Base-by-base conservation (phyloP, 2,888 invertebrate genomes). In the Chymomyza caudatula region DNA sequence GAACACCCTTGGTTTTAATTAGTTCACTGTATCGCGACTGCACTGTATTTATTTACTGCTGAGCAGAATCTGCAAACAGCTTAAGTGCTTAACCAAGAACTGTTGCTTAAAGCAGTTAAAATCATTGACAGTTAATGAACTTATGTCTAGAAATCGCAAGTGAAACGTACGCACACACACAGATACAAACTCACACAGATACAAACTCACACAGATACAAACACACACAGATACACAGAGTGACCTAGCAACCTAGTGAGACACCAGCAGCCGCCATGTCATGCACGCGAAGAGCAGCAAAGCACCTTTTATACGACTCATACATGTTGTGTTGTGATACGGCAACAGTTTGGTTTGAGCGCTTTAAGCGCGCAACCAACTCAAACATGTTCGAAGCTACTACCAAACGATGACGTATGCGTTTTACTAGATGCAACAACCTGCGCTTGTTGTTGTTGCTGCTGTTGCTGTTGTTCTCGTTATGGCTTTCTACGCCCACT, bases 161-260 rank as follows among this genome's bases (percentile, higher is more conserved):
- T 37, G 29, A 37, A 37, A 37, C 29, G 11, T 15, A 4, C 13
- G n/a, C n/a, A 22, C 53, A 23, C 23, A 53, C 53, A 66, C 69
- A 56, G n/a, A n/a, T n/a, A n/a, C n/a, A n/a, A n/a, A n/a, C n/a
- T n/a, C 53, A 47, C 62, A 63, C 64, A 54, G 55, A 56, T 78
- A 67, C 63, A 75, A n/a, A n/a, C n/a, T n/a, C 53, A 23, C 23
- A 53, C 53, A 66, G 65, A n/a, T n/a, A n/a, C n/a, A n/a, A n/a
- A n/a, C n/a, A 56, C 53, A 47, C 62, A 63, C 64, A 54, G 55
- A 56, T 78, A 67, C 63, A 75, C 52, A 42, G 58, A 73, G 82
- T 85, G 85, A 85, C 85, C 78, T 81, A 85, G 68, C 78, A 85
- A 85, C 85, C 78, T 81, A 84, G 17, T 51, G 51, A 20, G 51